phyloP scores from a whole-genome alignment of 1,140 invertebrate genomes.

The Tetraneura akinire region DNA sequence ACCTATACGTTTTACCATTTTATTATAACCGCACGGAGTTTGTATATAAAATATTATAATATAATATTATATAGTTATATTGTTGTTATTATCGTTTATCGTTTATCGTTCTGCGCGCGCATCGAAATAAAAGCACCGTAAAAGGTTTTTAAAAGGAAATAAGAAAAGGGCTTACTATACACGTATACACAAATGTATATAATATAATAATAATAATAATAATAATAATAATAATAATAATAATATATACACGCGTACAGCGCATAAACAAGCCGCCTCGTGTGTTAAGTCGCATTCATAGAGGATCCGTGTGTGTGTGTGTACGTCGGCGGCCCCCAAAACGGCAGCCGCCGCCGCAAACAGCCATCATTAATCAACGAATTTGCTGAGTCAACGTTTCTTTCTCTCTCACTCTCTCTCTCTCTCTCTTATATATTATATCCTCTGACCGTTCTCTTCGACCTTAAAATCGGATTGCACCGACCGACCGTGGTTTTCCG shows the following conservation, averaged over 20 bases:
- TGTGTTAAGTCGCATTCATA: conserved; percentile 49
- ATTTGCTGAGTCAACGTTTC: conserved; percentile 50
- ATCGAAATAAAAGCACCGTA: conserved; percentile 35
- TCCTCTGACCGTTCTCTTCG: conserved; percentile 44
- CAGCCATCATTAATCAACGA: conserved; percentile 51
- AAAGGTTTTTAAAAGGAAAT: conserved; percentile 50
- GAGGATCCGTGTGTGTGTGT: conserved; percentile 7
- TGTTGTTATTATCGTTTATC: no score
- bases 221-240: no score
- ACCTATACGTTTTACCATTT: no score
- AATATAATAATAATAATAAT: no score
- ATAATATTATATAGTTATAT: conserved; percentile 19
- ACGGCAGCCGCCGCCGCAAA: conserved; percentile 35
- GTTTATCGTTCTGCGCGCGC: no score
- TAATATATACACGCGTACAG: conserved; percentile 20
- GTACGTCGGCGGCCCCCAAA: background rate
- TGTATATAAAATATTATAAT: conserved; percentile 5
- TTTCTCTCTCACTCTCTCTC: background rate
- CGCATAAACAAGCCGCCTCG: conserved; percentile 43
- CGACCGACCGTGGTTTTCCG: background rate
- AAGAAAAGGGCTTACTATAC: conserved; percentile 38
- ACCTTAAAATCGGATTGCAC: background rate
- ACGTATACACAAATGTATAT: background rate
- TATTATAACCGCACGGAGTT: background rate
- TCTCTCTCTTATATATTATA: background rate